phyloP scores from a whole-genome alignment of 1,140 invertebrate genomes.

The Aphelinus atriplicis region DNA sequence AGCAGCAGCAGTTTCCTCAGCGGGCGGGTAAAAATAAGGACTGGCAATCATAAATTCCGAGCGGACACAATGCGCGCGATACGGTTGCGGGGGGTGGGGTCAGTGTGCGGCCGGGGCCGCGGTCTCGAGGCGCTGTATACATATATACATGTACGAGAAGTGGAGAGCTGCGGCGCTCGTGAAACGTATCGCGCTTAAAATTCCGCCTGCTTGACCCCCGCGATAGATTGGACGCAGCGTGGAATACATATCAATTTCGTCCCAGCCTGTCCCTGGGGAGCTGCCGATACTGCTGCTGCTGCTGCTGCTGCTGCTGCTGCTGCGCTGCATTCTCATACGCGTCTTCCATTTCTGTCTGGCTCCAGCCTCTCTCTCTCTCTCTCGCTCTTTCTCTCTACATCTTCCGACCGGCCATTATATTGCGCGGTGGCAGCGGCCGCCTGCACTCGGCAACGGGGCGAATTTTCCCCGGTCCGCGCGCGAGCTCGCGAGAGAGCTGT shows the following conservation, averaged over 20 bases:
- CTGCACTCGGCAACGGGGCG: background rate
- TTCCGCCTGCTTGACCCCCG: conserved; percentile 65
- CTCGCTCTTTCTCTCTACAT: background rate
- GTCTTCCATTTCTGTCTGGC: conserved; percentile 29
- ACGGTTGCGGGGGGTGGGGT: background rate
- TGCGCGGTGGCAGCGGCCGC: conserved; percentile 11
- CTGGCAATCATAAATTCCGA: conserved; percentile 37
- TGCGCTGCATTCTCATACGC: conserved; percentile 52
- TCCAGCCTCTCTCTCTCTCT: background rate
- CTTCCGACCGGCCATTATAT: conserved; percentile 19
- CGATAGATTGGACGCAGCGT: conserved; percentile 65
- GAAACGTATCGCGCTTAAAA: conserved; percentile 61
- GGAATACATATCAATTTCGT: conserved; percentile 68
- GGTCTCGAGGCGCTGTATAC: background rate
- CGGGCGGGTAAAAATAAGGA: background rate
- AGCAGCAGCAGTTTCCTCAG: background rate
- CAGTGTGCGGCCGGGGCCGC: background rate
- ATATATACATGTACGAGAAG: conserved; percentile 2
- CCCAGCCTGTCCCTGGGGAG: conserved; percentile 56
- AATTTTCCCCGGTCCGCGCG: conserved; percentile 12
- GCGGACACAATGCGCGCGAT: conserved; percentile 28
- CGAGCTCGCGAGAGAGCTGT: conserved; percentile 3
- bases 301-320: conserved; percentile 25
- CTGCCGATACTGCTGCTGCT: conserved; percentile 26
- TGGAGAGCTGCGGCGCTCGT: conserved; percentile 27